Conservation (phyloP, 1,140 invertebrate genomes). For the Delia radicum region DNA sequence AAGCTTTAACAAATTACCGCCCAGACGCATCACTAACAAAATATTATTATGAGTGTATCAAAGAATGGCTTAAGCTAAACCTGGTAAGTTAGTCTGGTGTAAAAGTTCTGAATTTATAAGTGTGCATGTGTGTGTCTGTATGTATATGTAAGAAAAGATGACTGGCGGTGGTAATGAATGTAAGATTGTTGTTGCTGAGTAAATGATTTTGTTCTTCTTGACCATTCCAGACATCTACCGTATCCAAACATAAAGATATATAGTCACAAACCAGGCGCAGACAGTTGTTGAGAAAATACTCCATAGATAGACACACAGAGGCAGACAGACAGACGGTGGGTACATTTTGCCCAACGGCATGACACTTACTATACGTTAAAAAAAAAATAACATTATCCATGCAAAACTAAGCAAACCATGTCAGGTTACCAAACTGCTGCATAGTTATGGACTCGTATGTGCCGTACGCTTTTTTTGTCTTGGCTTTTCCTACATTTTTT, state of each 20-base stretch:
- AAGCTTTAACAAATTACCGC: slow-evolving; percentile 56
- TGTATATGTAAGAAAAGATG: background rate
- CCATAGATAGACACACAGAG: background rate
- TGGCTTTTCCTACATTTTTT: background rate
- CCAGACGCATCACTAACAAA: slow-evolving; percentile 32
- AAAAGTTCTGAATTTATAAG: background rate
- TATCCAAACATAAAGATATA: background rate
- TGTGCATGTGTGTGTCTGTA: background rate
- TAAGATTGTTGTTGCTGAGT: no score
- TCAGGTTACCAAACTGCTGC: slow-evolving; percentile 5
- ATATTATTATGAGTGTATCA: slow-evolving; percentile 1
- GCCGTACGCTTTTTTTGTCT: background rate
- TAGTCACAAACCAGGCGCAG: background rate
- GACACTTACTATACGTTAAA: background rate
- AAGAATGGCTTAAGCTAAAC: background rate
- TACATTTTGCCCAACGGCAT: slow-evolving; percentile 16
- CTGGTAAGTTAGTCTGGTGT: background rate
- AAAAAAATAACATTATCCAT: slow-evolving; percentile 1
- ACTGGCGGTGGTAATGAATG: background rate
- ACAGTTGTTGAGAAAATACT: background rate
- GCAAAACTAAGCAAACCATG: slow-evolving; percentile 11
- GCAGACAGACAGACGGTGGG: background rate
- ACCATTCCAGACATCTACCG: background rate
- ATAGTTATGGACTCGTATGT: background rate
- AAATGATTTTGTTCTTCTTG: background rate